Evolutionary conservation across 2,797 vertebrate species (phyloP).

Genomic region (Netta rufina): DNA sequence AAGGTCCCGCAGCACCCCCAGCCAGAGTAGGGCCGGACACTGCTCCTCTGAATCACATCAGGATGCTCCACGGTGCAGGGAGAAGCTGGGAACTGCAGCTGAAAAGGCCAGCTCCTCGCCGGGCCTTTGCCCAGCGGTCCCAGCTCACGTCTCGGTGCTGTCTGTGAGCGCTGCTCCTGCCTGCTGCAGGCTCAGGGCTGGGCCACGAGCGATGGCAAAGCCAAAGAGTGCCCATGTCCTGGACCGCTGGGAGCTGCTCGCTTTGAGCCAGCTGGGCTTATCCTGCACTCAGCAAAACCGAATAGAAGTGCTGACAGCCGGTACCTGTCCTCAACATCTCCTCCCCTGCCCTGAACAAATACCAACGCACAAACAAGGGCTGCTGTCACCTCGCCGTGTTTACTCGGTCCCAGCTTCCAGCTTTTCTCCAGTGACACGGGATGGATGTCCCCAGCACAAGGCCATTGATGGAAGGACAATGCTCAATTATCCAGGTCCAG

Average conservation of each 20-base stretch:
- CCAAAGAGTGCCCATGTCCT: background rate
- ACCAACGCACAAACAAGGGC: background rate
- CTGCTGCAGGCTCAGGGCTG: background rate
- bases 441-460: background rate
- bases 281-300: rapidly evolving
- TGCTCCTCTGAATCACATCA: background rate
- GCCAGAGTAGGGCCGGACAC: background rate
- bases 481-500: background rate
- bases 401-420: background rate
- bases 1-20: background rate
- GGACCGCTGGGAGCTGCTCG: rapidly evolving
- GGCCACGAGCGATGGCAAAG: too few species aligned
- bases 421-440: background rate
- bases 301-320: rapidly evolving
- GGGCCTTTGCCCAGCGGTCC: rapidly evolving
- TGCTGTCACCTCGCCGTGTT: background rate
- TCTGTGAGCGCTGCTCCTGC: rapidly evolving
- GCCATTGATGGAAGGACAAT: background rate
- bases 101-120: background rate
- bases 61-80: background rate
- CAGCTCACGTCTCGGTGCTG: background rate
- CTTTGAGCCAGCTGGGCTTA: rapidly evolving
- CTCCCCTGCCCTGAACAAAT: rapidly evolving
- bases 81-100: rapidly evolving
- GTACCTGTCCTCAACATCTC: rapidly evolving